phyloP scores from a whole-genome alignment of 2,888 invertebrate species.

The Andrena flavipes region DNA sequence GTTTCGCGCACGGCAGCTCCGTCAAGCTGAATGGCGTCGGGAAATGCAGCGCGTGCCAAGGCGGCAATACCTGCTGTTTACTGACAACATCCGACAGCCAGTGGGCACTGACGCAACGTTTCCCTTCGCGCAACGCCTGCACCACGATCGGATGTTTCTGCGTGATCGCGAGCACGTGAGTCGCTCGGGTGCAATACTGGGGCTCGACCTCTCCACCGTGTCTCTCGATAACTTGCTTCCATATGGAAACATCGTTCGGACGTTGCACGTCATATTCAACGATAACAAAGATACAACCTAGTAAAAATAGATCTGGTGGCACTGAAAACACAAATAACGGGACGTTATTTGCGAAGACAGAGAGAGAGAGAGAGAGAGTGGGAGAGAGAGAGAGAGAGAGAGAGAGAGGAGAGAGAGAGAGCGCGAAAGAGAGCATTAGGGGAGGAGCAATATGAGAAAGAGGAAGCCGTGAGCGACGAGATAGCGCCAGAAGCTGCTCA shows the following conservation, averaged over 20 bases:
- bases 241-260: constrained; percentile 87
- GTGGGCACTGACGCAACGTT: constrained; percentile 92
- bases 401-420: too few species aligned
- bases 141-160: constrained; percentile 96
- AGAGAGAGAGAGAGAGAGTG: too few species aligned
- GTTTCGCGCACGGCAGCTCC: constrained; percentile 90
- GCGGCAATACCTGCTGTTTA: constrained; percentile 94
- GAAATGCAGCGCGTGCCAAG: constrained; percentile 97
- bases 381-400: too few species aligned
- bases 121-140: constrained; percentile 90
- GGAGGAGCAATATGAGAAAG: too few species aligned
- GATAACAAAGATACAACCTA: constrained; percentile 97
- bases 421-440: too few species aligned
- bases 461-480: too few species aligned
- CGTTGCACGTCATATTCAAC: constrained; percentile 92
- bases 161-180: constrained; percentile 96
- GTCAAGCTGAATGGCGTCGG: constrained; percentile 90
- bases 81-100: constrained; percentile 97
- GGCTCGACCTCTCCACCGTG: constrained; percentile 96
- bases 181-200: constrained; percentile 93
- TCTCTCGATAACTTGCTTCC: constrained; percentile 91
- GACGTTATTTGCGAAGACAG: constrained; percentile 7
- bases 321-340: constrained; percentile 82
- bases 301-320: constrained; percentile 94
- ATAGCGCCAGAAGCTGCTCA: too few species aligned